Percentiles rank a stretch among this genome's conserved stretches.
Conservation (phyloP, 2,113 vertebrate genomes). For the Pedionomus torquatus region DNA sequence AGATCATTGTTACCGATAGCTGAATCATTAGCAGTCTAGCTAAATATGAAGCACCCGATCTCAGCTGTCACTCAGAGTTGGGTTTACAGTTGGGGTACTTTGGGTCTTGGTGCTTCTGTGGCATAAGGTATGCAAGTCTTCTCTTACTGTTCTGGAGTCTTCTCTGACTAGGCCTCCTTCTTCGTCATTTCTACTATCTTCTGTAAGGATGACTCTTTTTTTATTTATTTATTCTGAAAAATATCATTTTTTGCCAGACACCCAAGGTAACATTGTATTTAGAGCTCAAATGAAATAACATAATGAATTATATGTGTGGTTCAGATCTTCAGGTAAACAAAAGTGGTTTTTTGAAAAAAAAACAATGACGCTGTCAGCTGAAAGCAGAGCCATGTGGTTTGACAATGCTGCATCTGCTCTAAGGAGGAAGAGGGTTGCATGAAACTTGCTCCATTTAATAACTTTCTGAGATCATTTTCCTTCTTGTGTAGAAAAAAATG, state of each 20-base stretch:
- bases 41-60: not conserved
- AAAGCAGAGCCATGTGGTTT: not conserved
- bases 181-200: not conserved
- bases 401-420: not conserved
- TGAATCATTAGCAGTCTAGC: not conserved
- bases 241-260: not conserved
- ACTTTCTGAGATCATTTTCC: not conserved
- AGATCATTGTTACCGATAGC: not conserved
- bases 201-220: not conserved
- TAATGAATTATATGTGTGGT: not conserved
- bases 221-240: not conserved
- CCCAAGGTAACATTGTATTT: not conserved
- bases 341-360: not conserved
- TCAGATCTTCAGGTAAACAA: not conserved
- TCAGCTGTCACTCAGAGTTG: not conserved
- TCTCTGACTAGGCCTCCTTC: not conserved
- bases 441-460: not conserved
- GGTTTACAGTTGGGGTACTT: not conserved
- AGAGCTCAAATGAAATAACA: not conserved
- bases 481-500: not conserved
- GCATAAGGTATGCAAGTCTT: not conserved
- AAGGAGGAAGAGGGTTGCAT: not conserved
- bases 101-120: not conserved
- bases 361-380: not conserved
- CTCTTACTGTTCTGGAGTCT: not conserved